Evolutionary conservation across 2,797 vertebrate species (phyloP).

Genomic region (Danio jaintianensis): DNA sequence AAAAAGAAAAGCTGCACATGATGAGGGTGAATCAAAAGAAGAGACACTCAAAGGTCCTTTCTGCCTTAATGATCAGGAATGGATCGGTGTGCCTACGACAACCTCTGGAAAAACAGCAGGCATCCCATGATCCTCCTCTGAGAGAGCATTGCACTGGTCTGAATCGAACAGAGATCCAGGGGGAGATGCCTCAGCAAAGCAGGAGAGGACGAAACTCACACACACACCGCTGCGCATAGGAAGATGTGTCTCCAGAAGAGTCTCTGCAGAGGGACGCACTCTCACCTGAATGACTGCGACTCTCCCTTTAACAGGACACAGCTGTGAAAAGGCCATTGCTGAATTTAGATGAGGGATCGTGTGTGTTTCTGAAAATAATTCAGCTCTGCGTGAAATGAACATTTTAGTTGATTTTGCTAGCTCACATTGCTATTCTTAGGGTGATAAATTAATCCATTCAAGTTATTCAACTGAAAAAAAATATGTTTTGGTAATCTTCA

Average conservation of each 20-base stretch:
- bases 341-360: slow-evolving; percentile 29
- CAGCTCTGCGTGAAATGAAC: too few species aligned
- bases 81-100: neutral
- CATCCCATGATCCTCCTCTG: slow-evolving; percentile 29
- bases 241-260: slow-evolving; percentile 51
- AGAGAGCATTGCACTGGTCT: slow-evolving; percentile 25
- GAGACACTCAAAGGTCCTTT: neutral
- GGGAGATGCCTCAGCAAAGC: slow-evolving; percentile 39
- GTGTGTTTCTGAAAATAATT: slow-evolving; percentile 1
- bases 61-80: slow-evolving; percentile 25
- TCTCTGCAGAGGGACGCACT: slow-evolving; percentile 38
- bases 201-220: slow-evolving; percentile 35
- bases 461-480: too few species aligned
- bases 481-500: too few species aligned
- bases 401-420: neutral
- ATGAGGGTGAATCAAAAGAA: slow-evolving; percentile 34
- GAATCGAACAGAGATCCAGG: slow-evolving; percentile 17
- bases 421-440: too few species aligned
- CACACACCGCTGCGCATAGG: slow-evolving; percentile 32
- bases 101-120: slow-evolving; percentile 36
- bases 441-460: too few species aligned
- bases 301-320: slow-evolving; percentile 12
- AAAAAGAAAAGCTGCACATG: slow-evolving; percentile 10
- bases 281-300: slow-evolving; percentile 14
- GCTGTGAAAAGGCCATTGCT: slow-evolving; percentile 35